Conservation (phyloP, 2,797 vertebrate genomes). For the Coreius guichenoti region DNA sequence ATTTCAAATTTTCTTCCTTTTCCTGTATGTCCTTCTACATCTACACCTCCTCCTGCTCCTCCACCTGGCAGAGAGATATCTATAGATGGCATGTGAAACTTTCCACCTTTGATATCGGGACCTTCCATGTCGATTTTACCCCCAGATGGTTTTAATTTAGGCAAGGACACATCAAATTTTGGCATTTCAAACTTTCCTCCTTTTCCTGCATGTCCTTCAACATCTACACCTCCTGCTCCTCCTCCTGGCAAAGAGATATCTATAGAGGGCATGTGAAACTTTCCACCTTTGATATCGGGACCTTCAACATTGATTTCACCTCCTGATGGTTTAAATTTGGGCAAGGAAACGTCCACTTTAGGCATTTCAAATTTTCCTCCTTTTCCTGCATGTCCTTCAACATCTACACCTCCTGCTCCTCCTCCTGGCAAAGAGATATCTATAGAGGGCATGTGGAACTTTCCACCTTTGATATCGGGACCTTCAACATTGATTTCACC, state of each 20-base stretch:
- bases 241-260: conserved; percentile 53
- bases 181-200: conserved; percentile 48
- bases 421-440: conserved; percentile 48
- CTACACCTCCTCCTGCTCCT: neutral
- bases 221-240: neutral
- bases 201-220: neutral
- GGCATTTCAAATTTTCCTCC: conserved; percentile 67
- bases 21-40: neutral
- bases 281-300: conserved; percentile 49
- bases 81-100: too few relatives aligned
- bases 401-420: neutral
- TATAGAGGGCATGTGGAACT: conserved; percentile 41
- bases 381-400: neutral
- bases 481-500: conserved; percentile 25
- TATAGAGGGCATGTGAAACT: conserved; percentile 15
- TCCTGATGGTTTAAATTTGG: conserved; percentile 43
- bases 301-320: conserved; percentile 45
- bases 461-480: neutral
- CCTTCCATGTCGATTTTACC: conserved; percentile 3
- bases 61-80: conserved; percentile 46
- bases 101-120: neutral
- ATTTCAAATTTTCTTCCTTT: conserved; percentile 65
- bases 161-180: conserved; percentile 61
- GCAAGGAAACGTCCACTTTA: conserved; percentile 57
- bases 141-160: neutral